Conservation (phyloP, 2,888 invertebrate genomes). For the Bombyx huttoni region DNA sequence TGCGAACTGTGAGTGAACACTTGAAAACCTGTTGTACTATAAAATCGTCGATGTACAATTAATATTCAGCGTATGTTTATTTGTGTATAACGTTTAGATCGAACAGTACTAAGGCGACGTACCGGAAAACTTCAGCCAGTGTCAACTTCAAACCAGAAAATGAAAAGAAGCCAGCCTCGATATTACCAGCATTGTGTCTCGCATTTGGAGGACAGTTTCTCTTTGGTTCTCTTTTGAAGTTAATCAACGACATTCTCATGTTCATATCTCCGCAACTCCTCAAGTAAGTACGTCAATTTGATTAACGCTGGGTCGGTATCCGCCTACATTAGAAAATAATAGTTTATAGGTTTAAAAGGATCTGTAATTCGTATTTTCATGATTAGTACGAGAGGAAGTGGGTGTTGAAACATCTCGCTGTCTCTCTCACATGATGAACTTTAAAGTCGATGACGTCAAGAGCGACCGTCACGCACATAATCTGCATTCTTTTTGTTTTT, state of each 20-base stretch:
- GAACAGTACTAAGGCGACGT: constrained; percentile 73
- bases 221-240: constrained; percentile 87
- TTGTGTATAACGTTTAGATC: constrained; percentile 19
- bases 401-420: no score
- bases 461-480: no score
- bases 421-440: no score
- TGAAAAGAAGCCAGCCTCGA: constrained; percentile 82
- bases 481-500: no score
- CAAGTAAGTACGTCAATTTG: constrained; percentile 69
- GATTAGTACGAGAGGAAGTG: no score
- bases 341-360: no score
- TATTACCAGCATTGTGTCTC: constrained; percentile 86
- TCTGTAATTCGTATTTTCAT: no score
- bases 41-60: not conserved
- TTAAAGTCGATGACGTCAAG: no score
- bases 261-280: constrained; percentile 93
- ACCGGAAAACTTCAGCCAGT: constrained; percentile 78
- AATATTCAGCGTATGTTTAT: not conserved
- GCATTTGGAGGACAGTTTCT: constrained; percentile 91
- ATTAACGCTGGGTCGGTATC: not conserved
- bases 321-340: no score
- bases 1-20: constrained; percentile 70
- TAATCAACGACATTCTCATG: constrained; percentile 85
- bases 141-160: constrained; percentile 80
- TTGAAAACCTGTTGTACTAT: not conserved